These are phyloP conservation scores for Pteropus alecto DNA, from an alignment of 2,113 vertebrate genomes.

Conservation along the genomic window DNA sequence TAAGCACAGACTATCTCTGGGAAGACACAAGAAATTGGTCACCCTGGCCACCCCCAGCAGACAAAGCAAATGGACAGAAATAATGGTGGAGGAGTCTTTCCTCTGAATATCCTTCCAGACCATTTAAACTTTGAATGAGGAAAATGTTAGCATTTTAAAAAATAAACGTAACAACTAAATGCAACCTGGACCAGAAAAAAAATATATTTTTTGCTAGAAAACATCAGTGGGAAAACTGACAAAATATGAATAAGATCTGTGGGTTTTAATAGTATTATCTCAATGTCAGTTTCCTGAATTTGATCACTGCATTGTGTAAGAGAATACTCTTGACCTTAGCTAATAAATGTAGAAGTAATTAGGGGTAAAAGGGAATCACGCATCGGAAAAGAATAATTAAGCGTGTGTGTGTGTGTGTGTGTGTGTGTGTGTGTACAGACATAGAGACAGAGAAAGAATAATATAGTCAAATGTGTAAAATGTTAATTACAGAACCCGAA, in stretches of 20 bases:
- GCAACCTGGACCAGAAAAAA: neutral
- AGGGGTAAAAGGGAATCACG: neutral
- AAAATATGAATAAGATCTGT: neutral
- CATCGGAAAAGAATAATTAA: neutral
- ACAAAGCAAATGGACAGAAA: neutral
- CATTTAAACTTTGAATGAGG: neutral
- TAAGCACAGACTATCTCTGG: neutral
- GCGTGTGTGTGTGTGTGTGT: no score
- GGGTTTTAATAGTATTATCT: neutral
- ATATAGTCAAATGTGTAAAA: neutral
- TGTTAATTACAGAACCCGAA: neutral
- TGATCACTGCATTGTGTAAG: neutral
- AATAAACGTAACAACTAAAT: neutral
- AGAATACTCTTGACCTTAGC: neutral
- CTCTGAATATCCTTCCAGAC: neutral
- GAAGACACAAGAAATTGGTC: neutral
- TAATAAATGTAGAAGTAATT: neutral
- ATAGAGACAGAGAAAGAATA: neutral
- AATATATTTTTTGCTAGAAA: neutral
- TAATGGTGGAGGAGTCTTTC: no score
- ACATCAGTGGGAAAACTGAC: neutral
- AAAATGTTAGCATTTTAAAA: neutral
- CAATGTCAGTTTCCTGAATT: neutral
- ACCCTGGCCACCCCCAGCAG: neutral
- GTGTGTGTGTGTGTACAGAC: neutral